Evolutionary conservation across 2,797 vertebrate genomes (phyloP).

Genomic region (Lateolabrax maculatus): DNA sequence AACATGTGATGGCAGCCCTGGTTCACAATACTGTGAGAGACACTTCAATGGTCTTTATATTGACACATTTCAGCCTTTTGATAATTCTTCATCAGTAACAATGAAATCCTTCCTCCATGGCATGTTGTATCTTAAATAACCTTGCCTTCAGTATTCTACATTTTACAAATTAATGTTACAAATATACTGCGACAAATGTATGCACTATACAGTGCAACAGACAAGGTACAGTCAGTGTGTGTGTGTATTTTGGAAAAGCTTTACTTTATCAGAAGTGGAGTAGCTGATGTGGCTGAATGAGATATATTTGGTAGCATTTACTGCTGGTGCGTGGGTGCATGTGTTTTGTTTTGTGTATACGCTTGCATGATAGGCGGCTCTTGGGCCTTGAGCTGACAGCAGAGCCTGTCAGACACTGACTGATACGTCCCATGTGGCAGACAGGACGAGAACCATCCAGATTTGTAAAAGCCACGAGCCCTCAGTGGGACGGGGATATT

Average conservation of each 20-base stretch:
- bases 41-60: neutral
- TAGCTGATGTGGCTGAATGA: constrained; percentile 5
- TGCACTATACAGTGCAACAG: neutral
- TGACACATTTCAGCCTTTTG: constrained; percentile 13
- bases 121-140: neutral
- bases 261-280: neutral
- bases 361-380: constrained; percentile 62
- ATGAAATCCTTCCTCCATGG: neutral
- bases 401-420: constrained; percentile 68
- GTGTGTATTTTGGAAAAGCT: neutral
- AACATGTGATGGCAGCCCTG: constrained; percentile 65
- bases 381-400: constrained; percentile 68
- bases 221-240: neutral
- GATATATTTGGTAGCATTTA: constrained; percentile 33
- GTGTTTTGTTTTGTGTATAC: constrained; percentile 46
- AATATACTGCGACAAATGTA: neutral
- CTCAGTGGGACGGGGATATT: constrained; percentile 66
- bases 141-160: neutral
- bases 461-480: constrained; percentile 58
- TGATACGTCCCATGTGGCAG: constrained; percentile 71
- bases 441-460: constrained; percentile 70
- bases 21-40: constrained; percentile 35
- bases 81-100: neutral
- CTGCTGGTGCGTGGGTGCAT: constrained; percentile 30
- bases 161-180: neutral